Evolutionary conservation across 2,797 vertebrate genomes (phyloP).

Genomic region (Ficedula albicollis): DNA sequence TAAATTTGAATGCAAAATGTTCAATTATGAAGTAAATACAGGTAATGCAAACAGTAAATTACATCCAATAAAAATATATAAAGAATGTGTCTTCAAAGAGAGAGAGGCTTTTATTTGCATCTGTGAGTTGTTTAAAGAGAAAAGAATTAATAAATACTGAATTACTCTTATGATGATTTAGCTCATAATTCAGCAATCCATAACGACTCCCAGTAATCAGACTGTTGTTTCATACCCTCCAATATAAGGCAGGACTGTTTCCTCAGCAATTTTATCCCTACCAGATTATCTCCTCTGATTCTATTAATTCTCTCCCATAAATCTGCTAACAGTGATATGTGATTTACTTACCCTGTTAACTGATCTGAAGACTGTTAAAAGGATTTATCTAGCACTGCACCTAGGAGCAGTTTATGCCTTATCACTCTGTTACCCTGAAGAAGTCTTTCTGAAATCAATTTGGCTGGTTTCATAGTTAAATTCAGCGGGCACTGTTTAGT

Average conservation of each 20-base stretch:
- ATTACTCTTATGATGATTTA: conserved; percentile 77
- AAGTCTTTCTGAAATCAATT: conserved; percentile 72
- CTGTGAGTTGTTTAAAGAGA: conserved; percentile 78
- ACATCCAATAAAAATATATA: conserved; percentile 81
- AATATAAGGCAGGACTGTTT: conserved; percentile 72
- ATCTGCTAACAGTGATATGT: conserved; percentile 80
- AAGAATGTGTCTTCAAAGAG: conserved; percentile 80
- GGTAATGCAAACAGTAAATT: conserved; percentile 84
- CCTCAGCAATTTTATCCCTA: conserved; percentile 78
- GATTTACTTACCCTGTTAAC: conserved; percentile 81
- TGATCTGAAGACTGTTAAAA: conserved; percentile 79
- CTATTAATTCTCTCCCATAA: conserved; percentile 83
- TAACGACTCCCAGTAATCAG: conserved; percentile 74
- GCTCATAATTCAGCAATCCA: conserved; percentile 77
- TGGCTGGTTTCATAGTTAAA: conserved; percentile 63
- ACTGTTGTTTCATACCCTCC: conserved; percentile 69
- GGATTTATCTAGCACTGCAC: conserved; percentile 77
- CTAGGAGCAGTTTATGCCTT: conserved; percentile 65
- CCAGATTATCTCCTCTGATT: conserved; percentile 83
- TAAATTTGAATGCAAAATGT: conserved; percentile 86
- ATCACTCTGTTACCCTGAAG: conserved; percentile 53
- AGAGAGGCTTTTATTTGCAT: conserved; percentile 73
- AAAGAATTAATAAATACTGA: conserved; percentile 81
- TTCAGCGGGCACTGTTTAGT: conserved; percentile 55
- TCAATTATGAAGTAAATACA: conserved; percentile 85